These are phyloP conservation scores for Drosophila seclusa DNA, from an alignment of 2,888 invertebrate species.

Conservation along the genomic window DNA sequence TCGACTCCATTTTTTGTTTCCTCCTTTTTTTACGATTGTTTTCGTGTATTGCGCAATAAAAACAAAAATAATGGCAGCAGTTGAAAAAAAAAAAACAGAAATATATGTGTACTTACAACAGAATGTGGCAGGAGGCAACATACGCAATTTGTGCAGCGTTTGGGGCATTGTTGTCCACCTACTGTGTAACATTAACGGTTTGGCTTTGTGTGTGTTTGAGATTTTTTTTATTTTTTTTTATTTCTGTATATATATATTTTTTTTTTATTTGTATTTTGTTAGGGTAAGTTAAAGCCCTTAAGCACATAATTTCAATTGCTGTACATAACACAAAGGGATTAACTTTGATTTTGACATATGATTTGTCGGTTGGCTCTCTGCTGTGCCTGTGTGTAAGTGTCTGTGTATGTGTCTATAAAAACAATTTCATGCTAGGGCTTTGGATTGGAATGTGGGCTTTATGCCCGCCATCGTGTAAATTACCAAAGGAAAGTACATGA, in stretches of 20 bases:
- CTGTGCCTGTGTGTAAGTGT: conserved; percentile 21
- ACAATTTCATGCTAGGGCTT: conserved; percentile 16
- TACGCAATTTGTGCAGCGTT: conserved; percentile 77
- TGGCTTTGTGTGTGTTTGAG: conserved; percentile 33
- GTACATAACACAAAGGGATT: conserved; percentile 79
- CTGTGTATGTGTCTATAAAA: conserved; percentile 21
- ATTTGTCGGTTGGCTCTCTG: conserved; percentile 45
- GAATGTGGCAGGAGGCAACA: conserved; percentile 52
- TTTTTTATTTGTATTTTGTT: conserved; percentile 64
- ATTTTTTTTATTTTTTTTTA: neutral
- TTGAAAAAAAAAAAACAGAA: conserved; percentile 32
- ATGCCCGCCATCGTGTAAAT: conserved; percentile 33
- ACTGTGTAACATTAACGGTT: conserved; percentile 50
- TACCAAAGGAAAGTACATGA: conserved; percentile 21
- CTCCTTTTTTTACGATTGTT: conserved; percentile 67
- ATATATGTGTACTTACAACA: conserved; percentile 19
- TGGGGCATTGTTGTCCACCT: conserved; percentile 47
- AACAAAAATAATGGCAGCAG: conserved; percentile 75
- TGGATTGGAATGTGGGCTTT: conserved; percentile 26
- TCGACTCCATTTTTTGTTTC: conserved; percentile 43
- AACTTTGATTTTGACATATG: conserved; percentile 80
- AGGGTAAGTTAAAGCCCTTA: conserved; percentile 72
- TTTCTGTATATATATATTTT: neutral
- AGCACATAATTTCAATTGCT: conserved; percentile 80
- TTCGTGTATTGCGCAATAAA: conserved; percentile 73